Evolutionary conservation across 2,113 vertebrate species (phyloP).

Genomic region (Heterotis niloticus): DNA sequence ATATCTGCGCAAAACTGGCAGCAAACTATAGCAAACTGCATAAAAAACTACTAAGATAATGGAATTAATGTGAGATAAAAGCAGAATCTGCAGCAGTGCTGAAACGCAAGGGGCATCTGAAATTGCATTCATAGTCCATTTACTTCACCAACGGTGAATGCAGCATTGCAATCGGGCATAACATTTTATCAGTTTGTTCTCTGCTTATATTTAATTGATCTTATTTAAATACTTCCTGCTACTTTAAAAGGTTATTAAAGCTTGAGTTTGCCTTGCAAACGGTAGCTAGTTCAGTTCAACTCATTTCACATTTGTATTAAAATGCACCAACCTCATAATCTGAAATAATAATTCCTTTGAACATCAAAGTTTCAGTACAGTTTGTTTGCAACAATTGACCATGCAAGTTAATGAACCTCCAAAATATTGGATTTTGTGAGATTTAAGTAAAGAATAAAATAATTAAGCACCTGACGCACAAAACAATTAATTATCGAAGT

Average conservation of each 20-base stretch:
- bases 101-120: neutral
- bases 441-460: neutral
- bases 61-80: conserved; percentile 1
- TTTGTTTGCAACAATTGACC: neutral
- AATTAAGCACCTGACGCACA: neutral
- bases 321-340: neutral
- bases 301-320: neutral
- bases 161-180: neutral
- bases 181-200: neutral
- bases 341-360: neutral
- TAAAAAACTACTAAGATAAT: neutral
- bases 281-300: too few species aligned
- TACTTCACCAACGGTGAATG: neutral
- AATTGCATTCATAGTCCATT: neutral
- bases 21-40: neutral
- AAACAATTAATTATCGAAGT: too few species aligned
- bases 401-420: neutral
- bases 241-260: neutral
- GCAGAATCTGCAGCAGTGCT: neutral
- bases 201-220: neutral
- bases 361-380: neutral
- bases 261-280: neutral
- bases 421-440: neutral
- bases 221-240: neutral
- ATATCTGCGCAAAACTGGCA: too few species aligned